These are phyloP conservation scores for Charina bottae DNA, from an alignment of 2,113 vertebrate genomes.

Conservation along the genomic window DNA sequence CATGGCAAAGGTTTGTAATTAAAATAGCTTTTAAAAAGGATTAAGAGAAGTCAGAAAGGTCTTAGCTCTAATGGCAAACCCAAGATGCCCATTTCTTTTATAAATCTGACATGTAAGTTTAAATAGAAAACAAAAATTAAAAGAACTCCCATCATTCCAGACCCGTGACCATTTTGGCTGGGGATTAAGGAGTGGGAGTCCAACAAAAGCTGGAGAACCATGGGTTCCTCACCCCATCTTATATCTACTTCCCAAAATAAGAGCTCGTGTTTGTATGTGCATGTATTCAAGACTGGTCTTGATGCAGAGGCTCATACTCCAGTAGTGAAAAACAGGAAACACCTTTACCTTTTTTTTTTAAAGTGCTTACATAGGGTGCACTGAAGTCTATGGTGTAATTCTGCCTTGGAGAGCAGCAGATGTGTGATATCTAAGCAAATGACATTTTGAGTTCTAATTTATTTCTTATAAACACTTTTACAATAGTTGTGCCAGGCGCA, in stretches of 20 bases:
- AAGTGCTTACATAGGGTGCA: slow-evolving; percentile 35
- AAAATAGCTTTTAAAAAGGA: not conserved
- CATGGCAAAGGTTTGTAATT: not conserved
- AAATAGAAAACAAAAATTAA: not conserved
- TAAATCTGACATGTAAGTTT: not conserved
- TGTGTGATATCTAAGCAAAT: not conserved
- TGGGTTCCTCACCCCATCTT: not conserved
- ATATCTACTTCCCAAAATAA: slow-evolving; percentile 53
- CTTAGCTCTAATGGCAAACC: not conserved
- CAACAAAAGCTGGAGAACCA: not conserved
- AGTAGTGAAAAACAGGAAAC: slow-evolving; percentile 79
- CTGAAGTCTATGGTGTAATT: slow-evolving; percentile 57
- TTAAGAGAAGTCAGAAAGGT: not conserved
- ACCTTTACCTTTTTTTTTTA: slow-evolving; percentile 67
- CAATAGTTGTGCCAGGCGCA: not conserved
- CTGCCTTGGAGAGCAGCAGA: slow-evolving; percentile 12
- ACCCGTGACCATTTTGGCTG: not conserved
- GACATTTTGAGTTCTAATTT: not conserved
- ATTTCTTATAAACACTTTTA: not conserved
- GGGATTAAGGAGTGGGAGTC: not conserved
- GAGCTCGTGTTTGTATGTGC: slow-evolving; percentile 41
- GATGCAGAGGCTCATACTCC: slow-evolving; percentile 60
- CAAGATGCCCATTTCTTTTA: not conserved
- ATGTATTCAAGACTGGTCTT: slow-evolving; percentile 53
- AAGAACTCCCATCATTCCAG: not conserved